Base-by-base conservation (phyloP, 1,140 invertebrate genomes). In the Musca vetustissima region DNA sequence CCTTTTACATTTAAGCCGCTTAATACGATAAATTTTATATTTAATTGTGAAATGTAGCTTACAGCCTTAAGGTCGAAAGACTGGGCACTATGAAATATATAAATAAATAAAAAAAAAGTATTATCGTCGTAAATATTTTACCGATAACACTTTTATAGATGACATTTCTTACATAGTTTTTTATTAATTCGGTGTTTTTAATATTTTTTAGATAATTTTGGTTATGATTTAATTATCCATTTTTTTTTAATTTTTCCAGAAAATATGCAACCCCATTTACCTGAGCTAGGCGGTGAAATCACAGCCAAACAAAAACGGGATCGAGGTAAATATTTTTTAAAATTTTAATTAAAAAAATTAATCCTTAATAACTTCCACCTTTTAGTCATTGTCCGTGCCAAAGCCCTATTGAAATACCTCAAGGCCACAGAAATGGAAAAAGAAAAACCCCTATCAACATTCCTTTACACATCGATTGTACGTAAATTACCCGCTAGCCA, bases 401-500 rank as follows among this genome's bases (percentile, higher is more conserved):
- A 49, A 14, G 32, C n/a, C 8, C 48, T 61, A 17, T 49, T 69
- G 2, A 50, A 65, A 9, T 28, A 55, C 4, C 36, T 69, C 21
- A 65, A 66, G n/a, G 53, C 19, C 7, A 1, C 1, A 0, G 19
- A 6, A 28, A 36, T 36, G 6, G 15, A 25, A 21, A 15, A 55
- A 8, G 50, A 22, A 4, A 4, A 6, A 22, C 50, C 19, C 1
- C 13, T 61, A 1, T 19, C 52, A 25, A 15, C 64, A 7, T 67
- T 70, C 24, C 17, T 28, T 6, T 67, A 59, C n/a, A 50, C 55
- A 14, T 43, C 55, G 0, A 67, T 65, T 1, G 55, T 70, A 25
- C 47, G 65, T 6, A 70, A 70, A 53, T 21, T 70, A 6, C 69
- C 69, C 22, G 22, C 55, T 22, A 70, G 65, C 14, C 19, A 21